Conservation (phyloP, 2,888 invertebrate species). For the Orthosia gothica region DNA sequence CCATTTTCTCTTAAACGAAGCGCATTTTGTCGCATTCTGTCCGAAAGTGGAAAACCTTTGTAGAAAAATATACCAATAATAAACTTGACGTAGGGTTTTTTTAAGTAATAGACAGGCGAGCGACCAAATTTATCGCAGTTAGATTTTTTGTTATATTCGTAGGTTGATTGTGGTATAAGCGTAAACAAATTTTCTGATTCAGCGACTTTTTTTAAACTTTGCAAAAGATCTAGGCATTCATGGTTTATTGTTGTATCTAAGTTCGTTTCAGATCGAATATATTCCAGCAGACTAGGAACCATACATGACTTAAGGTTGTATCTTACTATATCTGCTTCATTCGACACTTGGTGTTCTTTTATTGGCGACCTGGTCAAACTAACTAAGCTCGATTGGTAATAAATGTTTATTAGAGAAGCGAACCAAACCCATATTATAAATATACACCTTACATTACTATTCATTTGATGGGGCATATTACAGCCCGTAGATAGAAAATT, state of each 20-base stretch:
- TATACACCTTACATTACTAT: neutral
- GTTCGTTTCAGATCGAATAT: conserved; percentile 13
- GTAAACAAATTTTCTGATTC: neutral
- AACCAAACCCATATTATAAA: conserved; percentile 4
- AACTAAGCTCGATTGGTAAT: conserved; percentile 2
- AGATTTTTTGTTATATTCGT: conserved; percentile 12
- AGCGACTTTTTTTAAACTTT: neutral
- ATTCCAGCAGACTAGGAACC: neutral
- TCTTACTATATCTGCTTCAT: neutral
- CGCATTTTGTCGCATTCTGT: conserved; percentile 37
- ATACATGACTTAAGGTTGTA: conserved; percentile 38
- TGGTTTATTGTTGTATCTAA: neutral
- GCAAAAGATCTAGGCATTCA: neutral
- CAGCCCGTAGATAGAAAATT: conserved; percentile 38
- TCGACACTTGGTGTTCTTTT: neutral
- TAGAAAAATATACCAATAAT: conserved; percentile 52
- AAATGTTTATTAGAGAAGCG: neutral
- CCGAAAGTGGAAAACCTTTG: conserved; percentile 60
- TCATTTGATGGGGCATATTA: conserved; percentile 25
- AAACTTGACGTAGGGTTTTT: conserved; percentile 30
- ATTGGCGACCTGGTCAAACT: neutral
- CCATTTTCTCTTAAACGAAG: conserved; percentile 59
- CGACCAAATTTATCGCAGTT: conserved; percentile 45
- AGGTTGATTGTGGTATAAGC: conserved; percentile 1
- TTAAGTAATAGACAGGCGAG: conserved; percentile 38